Evolutionary conservation across 2,888 invertebrate genomes (phyloP).

Genomic region (Cetonia aurata): DNA sequence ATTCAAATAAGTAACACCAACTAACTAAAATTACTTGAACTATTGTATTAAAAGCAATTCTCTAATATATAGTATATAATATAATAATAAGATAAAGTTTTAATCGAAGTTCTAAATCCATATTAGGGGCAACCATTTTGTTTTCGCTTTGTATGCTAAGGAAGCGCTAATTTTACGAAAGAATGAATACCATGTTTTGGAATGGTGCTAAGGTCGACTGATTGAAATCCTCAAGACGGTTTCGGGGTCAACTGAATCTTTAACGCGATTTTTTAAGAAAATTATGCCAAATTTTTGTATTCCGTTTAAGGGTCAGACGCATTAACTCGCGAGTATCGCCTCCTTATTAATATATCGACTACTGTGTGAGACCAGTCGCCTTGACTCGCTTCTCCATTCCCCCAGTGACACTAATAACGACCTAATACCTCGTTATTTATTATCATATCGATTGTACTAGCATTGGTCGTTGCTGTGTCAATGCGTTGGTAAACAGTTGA

Average conservation of each 20-base stretch:
- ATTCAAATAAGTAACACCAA: no score
- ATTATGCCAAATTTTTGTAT: background rate
- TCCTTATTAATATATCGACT: constrained; percentile 14
- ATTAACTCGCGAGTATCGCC: constrained; percentile 12
- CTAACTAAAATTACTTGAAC: no score
- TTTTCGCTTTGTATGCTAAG: background rate
- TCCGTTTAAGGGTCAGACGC: constrained; percentile 4
- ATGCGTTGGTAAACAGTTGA: no score
- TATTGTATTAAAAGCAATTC: no score
- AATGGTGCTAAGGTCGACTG: constrained; percentile 26
- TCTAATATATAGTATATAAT: no score
- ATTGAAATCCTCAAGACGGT: constrained; percentile 16
- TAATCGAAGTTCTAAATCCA: no score
- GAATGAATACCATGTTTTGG: background rate
- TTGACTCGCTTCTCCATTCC: constrained; percentile 26
- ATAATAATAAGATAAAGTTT: no score
- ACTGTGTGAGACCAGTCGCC: background rate
- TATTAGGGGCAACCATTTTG: background rate
- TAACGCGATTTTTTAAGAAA: background rate
- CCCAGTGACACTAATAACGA: constrained; percentile 19
- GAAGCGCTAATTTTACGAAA: no score
- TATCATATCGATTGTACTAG: background rate
- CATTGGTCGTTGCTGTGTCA: no score
- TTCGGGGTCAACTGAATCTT: background rate
- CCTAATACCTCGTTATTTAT: constrained; percentile 20